Evolutionary conservation across 2,797 vertebrate species (phyloP), one percentile per base, ranked within the genome.

Genomic region (Spheniscus humboldti): DNA sequence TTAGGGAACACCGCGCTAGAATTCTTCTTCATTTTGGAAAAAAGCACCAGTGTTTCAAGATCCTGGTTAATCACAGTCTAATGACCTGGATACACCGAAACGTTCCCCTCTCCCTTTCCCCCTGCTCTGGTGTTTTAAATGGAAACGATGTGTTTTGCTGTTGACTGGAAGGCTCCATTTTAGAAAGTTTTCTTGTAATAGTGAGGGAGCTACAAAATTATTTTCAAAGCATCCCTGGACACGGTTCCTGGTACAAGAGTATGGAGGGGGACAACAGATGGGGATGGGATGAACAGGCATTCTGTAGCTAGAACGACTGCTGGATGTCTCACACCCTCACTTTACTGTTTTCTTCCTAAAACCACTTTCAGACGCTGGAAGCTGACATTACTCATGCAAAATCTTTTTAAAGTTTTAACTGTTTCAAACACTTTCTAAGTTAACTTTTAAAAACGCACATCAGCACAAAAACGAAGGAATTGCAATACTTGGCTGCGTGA

Each of bases 31-130:
- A 14, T 60, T 89, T 94, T 79, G 31, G 68, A 94, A 95, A 94
- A 96, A 96, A 92, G 87, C 82, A 11, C 59, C 66, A 86, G 76
- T 95, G 90, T 98, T 97, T 47, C 37, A 35, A 41, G 8, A 45
- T 64, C 35, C 37, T 62, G 33, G 62, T 82, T 95, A 72, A 92
- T 95, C 81, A 27, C 10, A 73, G 30, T 72, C 48, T 77, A 75
- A 50, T 76, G 56, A 79, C 68, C 60, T 91, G 85, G 60, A 33
- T 77, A 68, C 35, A 20, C 43, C 64, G 82, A 88, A 68, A 62
- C 18, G 1, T 63, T 73, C 18, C 48, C 15, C 7, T 88, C 16
- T 76, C 50, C 8, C 9, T 48, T 92, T 39, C 20, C 41, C 28
- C 52, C 7, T 72, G 20, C 47, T 77, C 7, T 33, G 31, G 4